phyloP scores from a whole-genome alignment of 2,113 vertebrate species.

The Pedetes capensis region DNA sequence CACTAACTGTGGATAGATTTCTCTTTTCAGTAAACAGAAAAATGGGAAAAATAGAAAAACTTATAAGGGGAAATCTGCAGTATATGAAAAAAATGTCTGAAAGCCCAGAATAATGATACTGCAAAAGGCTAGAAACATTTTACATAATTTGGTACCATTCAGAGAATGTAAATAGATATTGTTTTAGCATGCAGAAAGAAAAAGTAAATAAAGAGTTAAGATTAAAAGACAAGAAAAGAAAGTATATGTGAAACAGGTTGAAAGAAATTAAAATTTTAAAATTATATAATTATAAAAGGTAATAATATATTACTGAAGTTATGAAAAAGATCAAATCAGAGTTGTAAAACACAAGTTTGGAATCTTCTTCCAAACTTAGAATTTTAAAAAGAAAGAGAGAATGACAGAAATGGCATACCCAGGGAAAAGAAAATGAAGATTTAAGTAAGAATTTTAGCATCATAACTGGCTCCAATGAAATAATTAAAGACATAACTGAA shows the following conservation, averaged over 20 bases:
- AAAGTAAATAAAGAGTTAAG: not conserved
- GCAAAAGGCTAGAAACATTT: not conserved
- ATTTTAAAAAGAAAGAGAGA: not conserved
- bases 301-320: not conserved
- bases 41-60: not conserved
- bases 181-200: not conserved
- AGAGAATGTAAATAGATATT: not conserved
- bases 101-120: not conserved
- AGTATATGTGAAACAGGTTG: not conserved
- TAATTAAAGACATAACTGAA: not conserved
- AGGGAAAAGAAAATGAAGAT: not conserved
- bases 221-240: not conserved
- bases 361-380: not conserved
- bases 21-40: not conserved
- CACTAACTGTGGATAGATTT: not conserved
- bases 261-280: slow-evolving; percentile 26
- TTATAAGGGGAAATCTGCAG: not conserved
- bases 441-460: not conserved
- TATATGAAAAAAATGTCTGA: not conserved
- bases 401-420: not conserved
- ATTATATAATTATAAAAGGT: not conserved
- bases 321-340: not conserved
- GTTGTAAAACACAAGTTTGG: not conserved
- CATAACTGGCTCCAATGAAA: not conserved
- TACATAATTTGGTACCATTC: not conserved